phyloP scores from a whole-genome alignment of 2,797 vertebrate species.

The Buceros bicornis region DNA sequence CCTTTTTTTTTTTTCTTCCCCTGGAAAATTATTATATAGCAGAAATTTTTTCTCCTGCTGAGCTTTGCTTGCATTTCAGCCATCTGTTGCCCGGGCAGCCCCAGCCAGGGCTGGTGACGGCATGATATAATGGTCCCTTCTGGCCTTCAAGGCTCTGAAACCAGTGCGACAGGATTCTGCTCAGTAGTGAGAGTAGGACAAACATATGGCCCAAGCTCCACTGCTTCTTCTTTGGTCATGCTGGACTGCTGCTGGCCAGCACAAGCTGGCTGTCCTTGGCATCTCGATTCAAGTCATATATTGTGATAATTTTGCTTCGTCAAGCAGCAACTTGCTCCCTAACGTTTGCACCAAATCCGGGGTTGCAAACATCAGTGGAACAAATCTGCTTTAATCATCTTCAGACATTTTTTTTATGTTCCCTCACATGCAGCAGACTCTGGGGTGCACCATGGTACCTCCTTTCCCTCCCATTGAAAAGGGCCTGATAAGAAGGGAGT shows the following conservation, averaged over 20 bases:
- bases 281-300: neutral
- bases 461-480: neutral
- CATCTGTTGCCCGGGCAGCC: conserved; percentile 60
- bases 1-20: neutral
- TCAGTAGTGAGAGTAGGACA: neutral
- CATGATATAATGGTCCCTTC: conserved; percentile 48
- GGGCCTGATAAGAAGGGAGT: neutral
- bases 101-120: neutral
- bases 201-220: conserved; percentile 12
- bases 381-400: neutral
- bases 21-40: neutral
- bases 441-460: neutral
- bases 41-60: conserved; percentile 23
- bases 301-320: neutral
- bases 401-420: neutral
- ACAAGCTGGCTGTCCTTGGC: neutral
- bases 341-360: neutral
- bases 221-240: neutral
- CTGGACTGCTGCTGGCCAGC: neutral
- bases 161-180: neutral
- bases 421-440: neutral
- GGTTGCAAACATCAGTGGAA: neutral
- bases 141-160: conserved; percentile 51
- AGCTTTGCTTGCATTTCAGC: conserved; percentile 40
- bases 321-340: neutral